Percentiles rank a stretch among this genome's conserved stretches.
Conservation (phyloP, 2,888 invertebrate species). For the Lasioglossum pauxillum region DNA sequence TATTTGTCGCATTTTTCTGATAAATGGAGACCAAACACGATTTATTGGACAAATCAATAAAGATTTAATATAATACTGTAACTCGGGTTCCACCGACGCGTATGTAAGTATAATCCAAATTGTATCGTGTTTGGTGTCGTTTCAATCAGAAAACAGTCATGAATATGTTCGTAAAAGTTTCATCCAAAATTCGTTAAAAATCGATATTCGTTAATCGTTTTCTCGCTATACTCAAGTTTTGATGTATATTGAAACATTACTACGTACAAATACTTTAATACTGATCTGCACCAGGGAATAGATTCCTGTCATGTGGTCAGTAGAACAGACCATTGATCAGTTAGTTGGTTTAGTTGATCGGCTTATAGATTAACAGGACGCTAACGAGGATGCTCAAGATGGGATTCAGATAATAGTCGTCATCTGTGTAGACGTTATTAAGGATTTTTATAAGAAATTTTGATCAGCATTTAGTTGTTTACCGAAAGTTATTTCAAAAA, state of each 20-base stretch:
- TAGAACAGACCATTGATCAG: not conserved
- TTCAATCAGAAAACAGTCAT: no score
- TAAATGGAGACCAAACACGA: not conserved
- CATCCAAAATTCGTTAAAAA: not conserved
- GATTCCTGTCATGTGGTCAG: not conserved
- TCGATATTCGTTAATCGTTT: no score
- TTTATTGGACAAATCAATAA: no score
- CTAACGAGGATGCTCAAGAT: not conserved
- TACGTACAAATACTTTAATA: not conserved
- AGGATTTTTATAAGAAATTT: not conserved
- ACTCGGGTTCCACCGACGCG: not conserved
- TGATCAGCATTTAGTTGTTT: not conserved
- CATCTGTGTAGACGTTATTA: not conserved
- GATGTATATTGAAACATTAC: not conserved
- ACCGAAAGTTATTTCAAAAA: not conserved
- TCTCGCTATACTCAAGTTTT: not conserved
- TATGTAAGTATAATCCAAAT: not conserved
- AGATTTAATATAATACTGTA: not conserved
- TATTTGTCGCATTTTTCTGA: not conserved
- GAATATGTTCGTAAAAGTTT: not conserved
- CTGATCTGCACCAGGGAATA: not conserved
- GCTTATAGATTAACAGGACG: not conserved
- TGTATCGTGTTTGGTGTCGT: no score
- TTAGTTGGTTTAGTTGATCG: not conserved
- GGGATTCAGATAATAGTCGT: not conserved